Evolutionary conservation across 2,797 vertebrate genomes (phyloP).

Genomic region (Acanthis flammea): DNA sequence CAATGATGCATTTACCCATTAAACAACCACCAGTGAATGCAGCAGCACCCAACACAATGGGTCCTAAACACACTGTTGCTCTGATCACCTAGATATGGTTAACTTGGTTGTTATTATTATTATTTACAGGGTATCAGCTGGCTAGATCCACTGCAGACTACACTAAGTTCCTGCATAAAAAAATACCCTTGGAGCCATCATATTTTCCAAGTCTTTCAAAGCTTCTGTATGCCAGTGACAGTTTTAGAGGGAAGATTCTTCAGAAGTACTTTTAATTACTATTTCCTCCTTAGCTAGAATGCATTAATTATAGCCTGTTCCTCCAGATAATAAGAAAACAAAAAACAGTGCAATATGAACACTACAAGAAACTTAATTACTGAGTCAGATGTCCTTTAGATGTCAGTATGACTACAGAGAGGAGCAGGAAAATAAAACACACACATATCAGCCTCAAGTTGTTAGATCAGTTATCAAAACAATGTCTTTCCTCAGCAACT

Average conservation of each 20-base stretch:
- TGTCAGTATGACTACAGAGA: conserved; percentile 2
- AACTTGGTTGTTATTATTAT: neutral
- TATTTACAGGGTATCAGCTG: neutral
- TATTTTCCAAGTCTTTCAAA: neutral
- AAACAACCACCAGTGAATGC: neutral
- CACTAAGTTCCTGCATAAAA: neutral
- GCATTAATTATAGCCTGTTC: conserved; percentile 16
- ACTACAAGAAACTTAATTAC: conserved; percentile 31
- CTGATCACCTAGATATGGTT: neutral
- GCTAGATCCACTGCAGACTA: neutral
- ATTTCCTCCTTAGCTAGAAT: conserved; percentile 6
- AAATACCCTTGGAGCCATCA: neutral
- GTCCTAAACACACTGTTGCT: neutral
- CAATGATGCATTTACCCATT: neutral
- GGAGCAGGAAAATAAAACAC: neutral
- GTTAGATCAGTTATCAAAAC: conserved; percentile 50
- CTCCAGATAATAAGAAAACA: conserved; percentile 31
- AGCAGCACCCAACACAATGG: neutral
- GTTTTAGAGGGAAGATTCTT: neutral
- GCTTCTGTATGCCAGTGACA: neutral
- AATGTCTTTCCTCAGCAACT: conserved; percentile 6
- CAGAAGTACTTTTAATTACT: conserved; percentile 2
- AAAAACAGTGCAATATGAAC: conserved; percentile 9
- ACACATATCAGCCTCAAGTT: neutral
- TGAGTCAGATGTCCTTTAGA: conserved; percentile 40